Conservation (phyloP, 2,797 vertebrate species). For the Pseudochaenichthys georgianus region DNA sequence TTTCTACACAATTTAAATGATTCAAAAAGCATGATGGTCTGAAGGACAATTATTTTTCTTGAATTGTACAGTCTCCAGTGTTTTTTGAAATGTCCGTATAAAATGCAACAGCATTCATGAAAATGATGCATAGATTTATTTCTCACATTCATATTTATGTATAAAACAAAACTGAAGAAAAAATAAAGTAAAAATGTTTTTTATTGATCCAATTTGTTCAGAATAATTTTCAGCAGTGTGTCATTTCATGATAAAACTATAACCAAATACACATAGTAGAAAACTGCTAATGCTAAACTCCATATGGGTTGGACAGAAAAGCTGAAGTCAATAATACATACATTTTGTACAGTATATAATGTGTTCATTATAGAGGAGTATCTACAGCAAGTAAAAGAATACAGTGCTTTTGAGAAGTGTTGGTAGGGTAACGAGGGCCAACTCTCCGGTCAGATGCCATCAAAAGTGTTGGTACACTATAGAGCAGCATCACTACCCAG, state of each 20-base stretch:
- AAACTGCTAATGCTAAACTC: background rate
- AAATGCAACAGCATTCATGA: constrained; percentile 14
- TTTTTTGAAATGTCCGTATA: constrained; percentile 8
- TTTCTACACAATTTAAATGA: background rate
- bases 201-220: constrained; percentile 7
- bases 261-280: background rate
- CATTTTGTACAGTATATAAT: background rate
- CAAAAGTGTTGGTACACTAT: background rate
- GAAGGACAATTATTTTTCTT: background rate
- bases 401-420: background rate
- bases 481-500: background rate
- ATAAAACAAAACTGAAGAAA: constrained; percentile 6
- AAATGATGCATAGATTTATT: background rate
- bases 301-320: background rate
- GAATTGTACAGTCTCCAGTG: background rate
- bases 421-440: background rate
- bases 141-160: background rate
- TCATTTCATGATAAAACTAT: background rate
- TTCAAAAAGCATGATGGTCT: constrained; percentile 1
- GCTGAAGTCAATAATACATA: background rate
- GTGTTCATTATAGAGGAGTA: background rate
- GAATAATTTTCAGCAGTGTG: background rate
- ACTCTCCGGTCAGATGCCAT: background rate
- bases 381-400: background rate
- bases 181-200: constrained; percentile 26